Evolutionary conservation across 2,113 vertebrate genomes (phyloP), one percentile per base, ranked within the genome.

Genomic region (Mustela lutreola): DNA sequence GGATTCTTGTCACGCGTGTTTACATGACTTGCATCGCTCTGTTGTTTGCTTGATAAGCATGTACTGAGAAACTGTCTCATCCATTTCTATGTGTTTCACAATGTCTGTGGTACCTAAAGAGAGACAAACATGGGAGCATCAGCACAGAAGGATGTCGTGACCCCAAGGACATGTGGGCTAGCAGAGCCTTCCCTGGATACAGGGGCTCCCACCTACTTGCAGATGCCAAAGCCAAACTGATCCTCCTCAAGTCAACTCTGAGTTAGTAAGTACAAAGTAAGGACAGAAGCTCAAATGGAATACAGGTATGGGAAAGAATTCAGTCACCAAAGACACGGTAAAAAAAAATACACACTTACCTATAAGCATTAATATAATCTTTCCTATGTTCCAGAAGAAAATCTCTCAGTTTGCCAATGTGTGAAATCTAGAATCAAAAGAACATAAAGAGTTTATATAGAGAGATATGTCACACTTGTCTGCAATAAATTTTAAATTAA

Each of bases 381-480:
- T 99, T 99, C 98, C 99, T 99, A 98, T 99, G 99, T 88, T 99
- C 99, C 15, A 99, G 99, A 94, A 99, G 99, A 98, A 99, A 99
- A 97, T 99, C 99, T 98, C 99, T 99, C 98, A 99, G 98, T 94
- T 99, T 99, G 94, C 99, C 99, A 98, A 99, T 99, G 98, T 99
- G 99, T 14, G 99, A 99, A 97, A 99, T 99, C 99, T 99, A 98
- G 93, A 98, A 94, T 67, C 5, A 1, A 98, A 97, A 85, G 45
- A 90, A 96, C 95, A 21, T n/a, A 56, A 85, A 70, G 2, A 45
- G 26, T 62, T 94, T 18, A 73, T 22, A 83, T 18, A 56, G 21
- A 58, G 11, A 83, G 39, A 11, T 1, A 53, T 4, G n/a, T 53
- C 36, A 56, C 0, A 71, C 33, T 82, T 31, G 96, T 0, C 22